Evolutionary conservation across 2,113 vertebrate genomes (phyloP).

Genomic region (Etia nguti): DNA sequence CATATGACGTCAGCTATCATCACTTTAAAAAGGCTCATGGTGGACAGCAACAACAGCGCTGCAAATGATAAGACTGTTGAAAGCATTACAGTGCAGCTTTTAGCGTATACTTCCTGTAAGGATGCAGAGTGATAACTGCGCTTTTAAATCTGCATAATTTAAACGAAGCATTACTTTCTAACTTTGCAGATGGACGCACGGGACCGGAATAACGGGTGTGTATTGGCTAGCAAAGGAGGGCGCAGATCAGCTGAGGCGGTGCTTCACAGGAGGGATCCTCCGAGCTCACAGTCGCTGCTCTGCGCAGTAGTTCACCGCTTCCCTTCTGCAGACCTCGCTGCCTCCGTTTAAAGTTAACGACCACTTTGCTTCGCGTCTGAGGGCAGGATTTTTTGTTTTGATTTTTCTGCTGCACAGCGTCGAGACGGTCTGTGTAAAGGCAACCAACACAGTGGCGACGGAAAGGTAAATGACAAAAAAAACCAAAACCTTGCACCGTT

Average conservation of each 20-base stretch:
- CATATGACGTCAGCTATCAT: neutral
- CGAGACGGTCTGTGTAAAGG: neutral
- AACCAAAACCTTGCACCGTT: neutral
- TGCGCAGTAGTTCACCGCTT: neutral
- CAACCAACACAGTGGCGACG: neutral
- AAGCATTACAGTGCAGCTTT: neutral
- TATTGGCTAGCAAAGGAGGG: neutral
- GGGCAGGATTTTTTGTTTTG: neutral
- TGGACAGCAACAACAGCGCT: neutral
- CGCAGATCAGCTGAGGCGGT: slow-evolving; percentile 50
- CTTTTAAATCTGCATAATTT: neutral
- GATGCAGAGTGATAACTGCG: neutral
- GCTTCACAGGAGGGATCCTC: slow-evolving; percentile 43
- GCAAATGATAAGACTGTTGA: neutral
- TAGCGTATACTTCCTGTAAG: neutral
- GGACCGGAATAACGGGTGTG: neutral
- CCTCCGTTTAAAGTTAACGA: slow-evolving; percentile 23
- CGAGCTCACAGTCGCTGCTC: neutral
- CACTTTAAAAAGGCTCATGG: neutral
- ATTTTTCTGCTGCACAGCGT: neutral
- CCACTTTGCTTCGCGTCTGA: neutral
- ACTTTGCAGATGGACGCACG: neutral
- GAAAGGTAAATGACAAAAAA: slow-evolving; percentile 18
- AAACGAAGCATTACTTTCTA: neutral
- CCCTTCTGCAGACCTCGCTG: neutral